Base-by-base conservation (phyloP, 2,797 vertebrate species). In the Lepilemur septentrionalis region DNA sequence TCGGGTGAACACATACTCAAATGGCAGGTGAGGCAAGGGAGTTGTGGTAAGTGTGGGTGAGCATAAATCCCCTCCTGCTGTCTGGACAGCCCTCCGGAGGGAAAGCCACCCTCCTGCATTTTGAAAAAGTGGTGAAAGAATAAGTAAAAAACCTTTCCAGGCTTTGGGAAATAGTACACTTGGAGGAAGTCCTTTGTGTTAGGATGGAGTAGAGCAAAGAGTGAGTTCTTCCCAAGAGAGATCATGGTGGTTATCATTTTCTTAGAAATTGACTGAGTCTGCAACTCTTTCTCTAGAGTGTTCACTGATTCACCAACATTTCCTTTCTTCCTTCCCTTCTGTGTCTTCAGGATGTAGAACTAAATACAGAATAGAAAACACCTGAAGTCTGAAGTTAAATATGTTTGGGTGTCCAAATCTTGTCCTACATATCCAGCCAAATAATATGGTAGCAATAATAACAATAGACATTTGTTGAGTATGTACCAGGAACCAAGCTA, bases 351-450 rank as follows among this genome's bases (percentile, higher is more conserved):
- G 28, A 78, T 82, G 14, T 14, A n/a, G 46, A 84, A 30, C 32
- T 84, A 20, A 35, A 46, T 25, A 48, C 25, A 48, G 67, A 23
- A 59, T 57, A 5, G 20, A 32, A 52, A n/a, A n/a, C 25, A 72
- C 25, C 35, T 80, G 48, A 46, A 84, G 35, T 84, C 81, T 90
- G 38, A 89, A 41, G 38, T 52, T 46, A 52, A 83, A 69, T 70
- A 57, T 7, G 32, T 67, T n/a, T 17, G 38, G 38, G 38, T 82
- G 15, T 78, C 9, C 63, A 87, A 73, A 59, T 69, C 43, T 46
- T 57, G 18, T 80, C 25, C 38, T 52, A 15, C 13, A 14, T 13
- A 73, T 43, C 48, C 25, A 79, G 63, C 22, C 48, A 57, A 48
- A 50, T 83, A 32, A 80, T 35, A n/a, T 11, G 72, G 38, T 43